Evolutionary conservation across 1,140 invertebrate genomes (phyloP).

Genomic region (Drosophila kepulauana): DNA sequence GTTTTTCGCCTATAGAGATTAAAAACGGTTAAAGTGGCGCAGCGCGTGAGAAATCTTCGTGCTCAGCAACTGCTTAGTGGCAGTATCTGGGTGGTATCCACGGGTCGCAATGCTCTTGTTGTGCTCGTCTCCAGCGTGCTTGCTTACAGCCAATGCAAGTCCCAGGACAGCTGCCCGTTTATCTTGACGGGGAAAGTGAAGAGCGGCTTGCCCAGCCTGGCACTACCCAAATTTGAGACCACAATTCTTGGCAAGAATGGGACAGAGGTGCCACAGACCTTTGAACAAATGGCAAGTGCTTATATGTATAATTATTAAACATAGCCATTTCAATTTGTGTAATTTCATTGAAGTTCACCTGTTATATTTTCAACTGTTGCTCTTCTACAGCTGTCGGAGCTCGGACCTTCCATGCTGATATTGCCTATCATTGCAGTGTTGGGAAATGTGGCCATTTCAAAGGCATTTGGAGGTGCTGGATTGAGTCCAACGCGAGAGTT

Average conservation of each 20-base stretch:
- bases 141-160: slow-evolving; percentile 86
- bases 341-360: too few relatives aligned
- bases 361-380: not conserved
- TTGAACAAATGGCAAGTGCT: slow-evolving; percentile 85
- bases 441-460: slow-evolving; percentile 94
- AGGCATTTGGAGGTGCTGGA: slow-evolving; percentile 92
- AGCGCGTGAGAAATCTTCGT: slow-evolving; percentile 44
- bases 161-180: slow-evolving; percentile 86
- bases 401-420: slow-evolving; percentile 91
- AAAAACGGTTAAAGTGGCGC: slow-evolving; percentile 87
- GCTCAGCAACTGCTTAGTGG: slow-evolving; percentile 85
- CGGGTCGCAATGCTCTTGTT: slow-evolving; percentile 91
- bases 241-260: slow-evolving; percentile 86
- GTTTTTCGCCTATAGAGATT: slow-evolving; percentile 86
- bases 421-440: slow-evolving; percentile 93
- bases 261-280: slow-evolving; percentile 79
- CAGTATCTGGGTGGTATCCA: slow-evolving; percentile 90
- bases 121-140: slow-evolving; percentile 89
- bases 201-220: slow-evolving; percentile 87
- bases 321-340: not conserved
- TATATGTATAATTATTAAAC: not conserved
- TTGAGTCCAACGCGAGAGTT: slow-evolving; percentile 94
- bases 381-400: slow-evolving; percentile 85
- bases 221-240: slow-evolving; percentile 88
- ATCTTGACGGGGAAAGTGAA: slow-evolving; percentile 89